Evolutionary conservation across 1,140 invertebrate genomes (phyloP), one percentile per base, ranked within the genome.

Genomic region (Subanguina moxae): DNA sequence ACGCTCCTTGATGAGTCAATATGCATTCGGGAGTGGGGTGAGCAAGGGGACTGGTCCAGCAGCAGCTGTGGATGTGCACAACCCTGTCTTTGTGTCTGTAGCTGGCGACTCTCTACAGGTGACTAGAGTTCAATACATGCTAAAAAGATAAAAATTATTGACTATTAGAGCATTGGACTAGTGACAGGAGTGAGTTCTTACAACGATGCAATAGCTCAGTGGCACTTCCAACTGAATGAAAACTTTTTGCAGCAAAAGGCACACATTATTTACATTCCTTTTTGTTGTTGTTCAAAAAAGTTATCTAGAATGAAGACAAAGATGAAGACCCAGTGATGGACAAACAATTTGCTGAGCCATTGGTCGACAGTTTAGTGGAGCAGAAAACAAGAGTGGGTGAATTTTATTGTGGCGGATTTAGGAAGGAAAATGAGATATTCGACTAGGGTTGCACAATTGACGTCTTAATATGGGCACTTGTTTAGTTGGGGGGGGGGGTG

Each of bases 291-390:
- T 52, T 21, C 3, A 52, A 52, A 38, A 11, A 38, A 38, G 11
- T 38, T 38, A 52, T 52, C 17, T 15, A 52, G 48, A 52, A 3
- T 43, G 68, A 43, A 32, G 27, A 42, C n/a, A 58, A 57, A 21
- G 66, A 61, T 17, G 57, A 21, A 17, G 65, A 67, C n/a, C 9
- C 19, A 25, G 62, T 19, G 9, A 32, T 65, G 23, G 67, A 68
- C 19, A 32, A 58, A n/a, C 68, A 70, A 69, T 70, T 70, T 17
- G 64, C 65, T 25, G 68, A 70, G 27, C 62, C 68, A 19, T 1
- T 15, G 43, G 58, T 70, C 11, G 68, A 70, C 32, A n/a, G n/a
- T 15, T 9, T 70, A 25, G 64, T 70, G 15, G 65, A 61, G 0
- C 65, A 70, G 28, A 48, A 57, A 27, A 70, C 52, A 32, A 56